Conservation (phyloP, 2,888 invertebrate genomes). For the Pogonocherus hispidulus region DNA sequence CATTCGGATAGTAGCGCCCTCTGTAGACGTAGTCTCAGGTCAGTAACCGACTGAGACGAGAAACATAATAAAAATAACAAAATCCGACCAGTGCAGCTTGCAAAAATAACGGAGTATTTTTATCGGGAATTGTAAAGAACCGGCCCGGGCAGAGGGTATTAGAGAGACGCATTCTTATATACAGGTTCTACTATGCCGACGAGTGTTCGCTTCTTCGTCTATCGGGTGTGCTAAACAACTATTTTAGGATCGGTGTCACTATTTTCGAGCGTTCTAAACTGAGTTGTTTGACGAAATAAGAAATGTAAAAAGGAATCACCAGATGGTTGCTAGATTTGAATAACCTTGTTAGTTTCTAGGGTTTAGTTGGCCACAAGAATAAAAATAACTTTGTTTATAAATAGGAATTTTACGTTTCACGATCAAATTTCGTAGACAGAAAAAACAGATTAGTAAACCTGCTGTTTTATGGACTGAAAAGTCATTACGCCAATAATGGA, state of each 20-base stretch:
- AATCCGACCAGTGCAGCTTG: slow-evolving; percentile 65
- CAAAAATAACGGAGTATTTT: slow-evolving; percentile 69
- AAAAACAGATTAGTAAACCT: no score
- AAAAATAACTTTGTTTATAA: no score
- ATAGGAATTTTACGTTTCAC: no score
- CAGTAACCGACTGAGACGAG: slow-evolving; percentile 65
- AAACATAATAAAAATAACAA: slow-evolving; percentile 68
- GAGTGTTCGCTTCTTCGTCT: slow-evolving; percentile 7
- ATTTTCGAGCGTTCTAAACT: neutral
- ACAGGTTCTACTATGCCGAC: slow-evolving; percentile 47
- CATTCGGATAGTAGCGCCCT: slow-evolving; percentile 58
- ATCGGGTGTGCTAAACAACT: slow-evolving; percentile 15
- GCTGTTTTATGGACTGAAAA: no score
- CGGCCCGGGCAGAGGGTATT: slow-evolving; percentile 62
- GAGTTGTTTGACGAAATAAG: neutral
- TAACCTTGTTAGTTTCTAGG: no score
- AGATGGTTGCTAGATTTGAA: no score
- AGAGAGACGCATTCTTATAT: slow-evolving; percentile 57
- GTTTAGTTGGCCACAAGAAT: no score
- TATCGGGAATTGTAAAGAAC: slow-evolving; percentile 66
- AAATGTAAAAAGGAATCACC: neutral
- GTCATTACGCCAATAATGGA: no score
- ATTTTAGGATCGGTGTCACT: slow-evolving; percentile 4
- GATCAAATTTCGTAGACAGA: no score
- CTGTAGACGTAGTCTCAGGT: slow-evolving; percentile 61